A percentile compares a stretch with the other conserved stretches of the same genome.
phyloP scores from a whole-genome alignment of 2,888 invertebrate species.

The Oscheius myriophilus region DNA sequence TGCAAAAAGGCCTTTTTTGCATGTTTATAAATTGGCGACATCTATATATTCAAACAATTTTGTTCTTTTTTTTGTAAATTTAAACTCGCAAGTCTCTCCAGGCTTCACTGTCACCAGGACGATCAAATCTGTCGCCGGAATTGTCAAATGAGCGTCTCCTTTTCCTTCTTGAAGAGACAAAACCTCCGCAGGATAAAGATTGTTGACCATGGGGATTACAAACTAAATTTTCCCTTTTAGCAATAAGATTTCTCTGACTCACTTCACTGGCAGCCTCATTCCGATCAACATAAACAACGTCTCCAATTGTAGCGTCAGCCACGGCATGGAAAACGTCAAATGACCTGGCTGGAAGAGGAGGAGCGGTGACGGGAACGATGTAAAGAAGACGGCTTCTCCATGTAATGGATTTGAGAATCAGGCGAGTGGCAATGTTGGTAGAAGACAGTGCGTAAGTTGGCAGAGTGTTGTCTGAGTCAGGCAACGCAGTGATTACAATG shows the following conservation, averaged over 20 bases:
- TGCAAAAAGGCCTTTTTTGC: too few species aligned
- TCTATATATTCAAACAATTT: too few species aligned
- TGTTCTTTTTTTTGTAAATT: too few species aligned
- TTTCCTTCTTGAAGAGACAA: too few species aligned
- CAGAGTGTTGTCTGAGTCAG: conserved; percentile 4
- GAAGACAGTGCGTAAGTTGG: conserved; percentile 4
- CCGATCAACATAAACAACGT: conserved; percentile 37
- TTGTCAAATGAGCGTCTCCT: too few species aligned
- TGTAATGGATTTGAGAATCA: conserved; percentile 1
- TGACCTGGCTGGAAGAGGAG: conserved; percentile 33
- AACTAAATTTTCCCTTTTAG: too few species aligned
- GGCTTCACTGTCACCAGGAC: background rate
- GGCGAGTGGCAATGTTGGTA: background rate
- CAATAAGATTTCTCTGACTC: background rate
- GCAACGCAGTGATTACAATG: conserved; percentile 10
- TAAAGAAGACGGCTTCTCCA: conserved; percentile 15
- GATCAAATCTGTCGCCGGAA: background rate
- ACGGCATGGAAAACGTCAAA: conserved; percentile 40
- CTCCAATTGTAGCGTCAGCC: conserved; percentile 38
- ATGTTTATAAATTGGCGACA: too few species aligned
- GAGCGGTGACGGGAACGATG: background rate
- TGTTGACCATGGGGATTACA: too few species aligned
- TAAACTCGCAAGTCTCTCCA: conserved; percentile 2
- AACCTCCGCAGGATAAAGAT: too few species aligned
- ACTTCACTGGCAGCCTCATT: conserved; percentile 15